Evolutionary conservation across 2,113 vertebrate species (phyloP), one percentile per base, ranked within the genome.

Genomic region (Gymnocephalus cernua): DNA sequence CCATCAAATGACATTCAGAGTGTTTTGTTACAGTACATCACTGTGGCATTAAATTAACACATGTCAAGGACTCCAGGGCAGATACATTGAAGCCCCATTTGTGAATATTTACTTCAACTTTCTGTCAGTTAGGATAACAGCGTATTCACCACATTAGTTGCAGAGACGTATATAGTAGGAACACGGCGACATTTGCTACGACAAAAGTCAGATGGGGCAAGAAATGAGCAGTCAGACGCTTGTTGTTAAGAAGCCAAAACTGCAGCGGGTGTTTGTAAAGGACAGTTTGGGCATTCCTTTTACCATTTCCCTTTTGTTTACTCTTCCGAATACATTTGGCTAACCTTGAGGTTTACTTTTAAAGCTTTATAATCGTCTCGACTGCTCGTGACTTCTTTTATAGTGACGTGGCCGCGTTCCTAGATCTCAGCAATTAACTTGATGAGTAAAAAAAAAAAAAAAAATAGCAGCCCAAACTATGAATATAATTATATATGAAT

Each of bases 1-100:
- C 38, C 66, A 47, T 68, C 9, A 27, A 48, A 66, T 62, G 25
- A 57, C 18, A 53, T 77, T 54, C 32, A 48, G 0, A n/a, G 32
- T 19, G 15, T 62, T 67, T 53, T 71, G 38, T 74, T 65, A 19
- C 27, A 47, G 23, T 25, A 10, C 48, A 23, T 71, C 82, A 29
- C 45, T 66, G 53, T 74, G 62, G 56, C 53, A 70, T 56, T 66
- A 23, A 70, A 68, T 82, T 32, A 65, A 82, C 79, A 86, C 15
- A 70, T 53, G 51, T 56, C 50, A 76, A 61, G 19, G 54, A 64
- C 57, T 72, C 16, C 47, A 64, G 41, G 38, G 18, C 64, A 63
- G 27, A 41, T 18, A 15, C 7, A 35, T 35, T 25, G 16, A 12
- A 58, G 21, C 15, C 3, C 1, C 6, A 48, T 67, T 62, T 48